Evolutionary conservation across 2,113 vertebrate genomes (phyloP), one percentile per base, ranked within the genome.

Genomic region (Nibea albiflora): DNA sequence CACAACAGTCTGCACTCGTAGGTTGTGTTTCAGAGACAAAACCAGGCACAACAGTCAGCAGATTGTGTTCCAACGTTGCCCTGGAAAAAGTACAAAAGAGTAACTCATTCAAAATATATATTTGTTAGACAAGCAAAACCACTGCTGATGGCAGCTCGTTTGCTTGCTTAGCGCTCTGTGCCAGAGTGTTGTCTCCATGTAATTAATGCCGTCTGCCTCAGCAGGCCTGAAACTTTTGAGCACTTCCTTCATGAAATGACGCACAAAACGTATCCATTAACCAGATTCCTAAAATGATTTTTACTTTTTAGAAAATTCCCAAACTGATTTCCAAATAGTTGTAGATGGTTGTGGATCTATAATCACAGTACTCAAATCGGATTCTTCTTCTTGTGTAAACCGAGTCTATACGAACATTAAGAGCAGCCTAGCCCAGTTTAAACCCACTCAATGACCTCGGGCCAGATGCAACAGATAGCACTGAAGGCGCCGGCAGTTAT

Each of bases 141-240:
- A 26, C 56, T 9, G 47, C 44, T 53, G 64, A 76, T 60, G 73
- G 42, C 74, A 31, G 73, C 77, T 28, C 3, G 12, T 35, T 17
- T 58, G 57, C 26, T 73, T 39, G 8, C 52, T 68, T 10, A 20
- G 39, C 14, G 63, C 15, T n/a, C 39, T 70, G 47, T 79, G 83
- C 69, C 82, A 80, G n/a, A 71, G 61, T 46, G 69, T 52, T 8
- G 58, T 72, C 68, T 86, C 73, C 62, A 50, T 78, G 24, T 85
- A 85, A 85, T 82, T 86, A 84, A 70, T 64, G 64, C 72, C 3
- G 76, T 66, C 78, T 77, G 83, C 75, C 49, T 50, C 65, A 58
- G 79, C 77, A 78, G 28, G 77, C 61, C 81, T 53, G 14, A 14
- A 57, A 24, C 58, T 39, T 69, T 4, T 44, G 57, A 62, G 42